phyloP scores from a whole-genome alignment of 1,140 invertebrate genomes.

The Thaumetopoea pityocampa region DNA sequence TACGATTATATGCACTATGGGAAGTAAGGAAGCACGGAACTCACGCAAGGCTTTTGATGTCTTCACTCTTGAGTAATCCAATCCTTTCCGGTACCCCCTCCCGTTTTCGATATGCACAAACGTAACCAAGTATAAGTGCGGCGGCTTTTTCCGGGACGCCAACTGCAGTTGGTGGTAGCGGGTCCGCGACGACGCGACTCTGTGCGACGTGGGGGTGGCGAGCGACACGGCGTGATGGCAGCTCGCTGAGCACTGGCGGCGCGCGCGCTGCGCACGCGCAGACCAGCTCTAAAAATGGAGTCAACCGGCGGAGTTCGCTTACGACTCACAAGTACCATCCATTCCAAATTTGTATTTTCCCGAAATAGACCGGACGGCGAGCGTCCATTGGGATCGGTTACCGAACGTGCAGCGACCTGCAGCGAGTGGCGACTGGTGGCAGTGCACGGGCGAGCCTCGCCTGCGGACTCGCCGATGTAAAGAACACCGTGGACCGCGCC shows the following conservation, averaged over 20 bases:
- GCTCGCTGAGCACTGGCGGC: slow-evolving; percentile 60
- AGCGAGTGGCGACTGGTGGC: slow-evolving; percentile 39
- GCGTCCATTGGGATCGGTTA: slow-evolving; percentile 77
- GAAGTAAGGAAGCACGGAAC: slow-evolving; percentile 97
- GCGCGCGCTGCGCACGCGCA: slow-evolving; percentile 66
- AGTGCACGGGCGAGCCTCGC: slow-evolving; percentile 39
- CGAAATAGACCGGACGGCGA: slow-evolving; percentile 80
- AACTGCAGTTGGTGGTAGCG: slow-evolving; percentile 43
- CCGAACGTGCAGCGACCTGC: slow-evolving; percentile 70
- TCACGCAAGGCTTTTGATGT: slow-evolving; percentile 77
- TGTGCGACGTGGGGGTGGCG: slow-evolving; percentile 44
- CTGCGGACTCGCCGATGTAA: slow-evolving; percentile 49
- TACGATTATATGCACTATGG: slow-evolving; percentile 90
- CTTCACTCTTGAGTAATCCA: slow-evolving; percentile 37
- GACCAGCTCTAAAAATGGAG: slow-evolving; percentile 79
- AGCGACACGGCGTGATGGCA: slow-evolving; percentile 60
- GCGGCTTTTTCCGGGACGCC: slow-evolving; percentile 30
- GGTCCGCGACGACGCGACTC: slow-evolving; percentile 42
- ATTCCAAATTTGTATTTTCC: slow-evolving; percentile 88
- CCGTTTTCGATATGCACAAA: slow-evolving; percentile 11
- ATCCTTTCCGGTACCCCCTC: slow-evolving; percentile 15
- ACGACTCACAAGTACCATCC: slow-evolving; percentile 76
- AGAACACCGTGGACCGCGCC: slow-evolving; percentile 61
- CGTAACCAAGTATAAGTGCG: too few relatives aligned
- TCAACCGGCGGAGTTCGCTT: slow-evolving; percentile 66